These are phyloP conservation scores for Laupala kohalensis DNA, from an alignment of 1,140 invertebrate genomes.

Conservation along the genomic window DNA sequence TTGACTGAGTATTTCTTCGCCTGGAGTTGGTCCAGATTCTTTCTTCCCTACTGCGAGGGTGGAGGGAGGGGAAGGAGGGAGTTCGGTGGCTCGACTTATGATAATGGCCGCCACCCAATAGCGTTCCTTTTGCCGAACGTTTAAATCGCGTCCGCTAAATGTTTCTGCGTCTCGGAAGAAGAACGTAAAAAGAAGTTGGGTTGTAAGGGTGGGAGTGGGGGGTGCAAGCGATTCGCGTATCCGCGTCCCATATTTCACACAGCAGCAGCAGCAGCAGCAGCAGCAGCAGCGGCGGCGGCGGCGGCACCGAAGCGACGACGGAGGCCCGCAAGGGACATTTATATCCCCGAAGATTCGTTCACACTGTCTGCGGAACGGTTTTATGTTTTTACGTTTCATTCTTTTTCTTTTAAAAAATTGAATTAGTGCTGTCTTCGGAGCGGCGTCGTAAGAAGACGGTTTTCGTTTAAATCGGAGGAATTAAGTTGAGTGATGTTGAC, in stretches of 20 bases:
- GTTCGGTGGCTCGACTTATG: neutral
- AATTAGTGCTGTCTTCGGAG: neutral
- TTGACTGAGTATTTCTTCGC: neutral
- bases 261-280: too few species aligned
- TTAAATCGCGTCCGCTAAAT: neutral
- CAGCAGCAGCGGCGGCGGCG: too few species aligned
- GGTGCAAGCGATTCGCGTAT: neutral
- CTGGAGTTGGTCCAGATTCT: neutral
- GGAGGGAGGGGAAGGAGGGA: neutral
- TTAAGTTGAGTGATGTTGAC: neutral
- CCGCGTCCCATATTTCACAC: neutral
- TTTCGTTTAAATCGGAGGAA: neutral
- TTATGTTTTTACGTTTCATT: too few species aligned
- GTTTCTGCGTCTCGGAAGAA: neutral
- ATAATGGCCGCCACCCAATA: neutral
- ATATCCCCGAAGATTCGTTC: neutral
- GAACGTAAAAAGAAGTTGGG: neutral
- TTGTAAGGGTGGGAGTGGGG: neutral
- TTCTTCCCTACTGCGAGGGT: too few species aligned
- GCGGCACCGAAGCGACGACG: too few species aligned
- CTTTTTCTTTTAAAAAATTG: neutral
- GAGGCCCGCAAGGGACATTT: neutral
- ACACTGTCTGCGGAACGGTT: neutral
- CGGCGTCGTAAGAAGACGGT: too few species aligned
- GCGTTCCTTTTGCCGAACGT: neutral